Base-by-base conservation (phyloP, 2,888 invertebrate genomes). In the Ormyrus rosae region DNA sequence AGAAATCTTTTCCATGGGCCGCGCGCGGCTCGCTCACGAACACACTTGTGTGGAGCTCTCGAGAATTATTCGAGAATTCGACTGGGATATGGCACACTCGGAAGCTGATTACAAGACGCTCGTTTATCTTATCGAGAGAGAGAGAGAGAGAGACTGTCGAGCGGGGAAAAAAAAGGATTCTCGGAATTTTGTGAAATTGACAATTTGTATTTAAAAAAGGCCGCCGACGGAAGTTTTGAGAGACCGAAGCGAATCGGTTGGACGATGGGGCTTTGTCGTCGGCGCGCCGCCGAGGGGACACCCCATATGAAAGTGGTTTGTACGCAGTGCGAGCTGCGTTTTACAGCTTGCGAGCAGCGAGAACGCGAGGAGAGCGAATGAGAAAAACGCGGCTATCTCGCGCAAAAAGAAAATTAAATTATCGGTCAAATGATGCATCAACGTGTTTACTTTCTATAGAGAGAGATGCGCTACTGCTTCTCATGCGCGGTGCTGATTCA, bases 341-440 rank as follows among this genome's bases (percentile, higher is more conserved):
- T 34, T 34, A 34, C 34, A 4, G 34, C 34, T 1, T 11, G 11
- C 19, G 19, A 34, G 0, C 45, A 50, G 10, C 34, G 34, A 60
- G 50, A 13, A 48, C n/a, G 45, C 1, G n/a, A 45, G n/a, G 19
- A 6, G 65, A 78, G 19, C 19, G 19, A n/a, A 60, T 34, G 50
- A 65, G 46, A 55, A 73, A 55, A 60, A 6, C n/a, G 34, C 46
- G 34, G 34, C 63, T 77, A 77, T 77, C 70, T 34, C 9, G n/a
- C 8, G 72, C 8, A 51, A 79, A 64, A 70, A 80, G 63, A 53
- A 19, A 53, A 48, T 64, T 34, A 64, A 75, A 75, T 80, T 80
- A 80, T 80, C 75, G 58, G 69, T 65, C 61, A 71, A 75, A 71
- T 55, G 80, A 75, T 71, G 75, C 75, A 74, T 76, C 71, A 68